Evolutionary conservation across 2,113 vertebrate species (phyloP).

Genomic region (Hydrolagus affinis): DNA sequence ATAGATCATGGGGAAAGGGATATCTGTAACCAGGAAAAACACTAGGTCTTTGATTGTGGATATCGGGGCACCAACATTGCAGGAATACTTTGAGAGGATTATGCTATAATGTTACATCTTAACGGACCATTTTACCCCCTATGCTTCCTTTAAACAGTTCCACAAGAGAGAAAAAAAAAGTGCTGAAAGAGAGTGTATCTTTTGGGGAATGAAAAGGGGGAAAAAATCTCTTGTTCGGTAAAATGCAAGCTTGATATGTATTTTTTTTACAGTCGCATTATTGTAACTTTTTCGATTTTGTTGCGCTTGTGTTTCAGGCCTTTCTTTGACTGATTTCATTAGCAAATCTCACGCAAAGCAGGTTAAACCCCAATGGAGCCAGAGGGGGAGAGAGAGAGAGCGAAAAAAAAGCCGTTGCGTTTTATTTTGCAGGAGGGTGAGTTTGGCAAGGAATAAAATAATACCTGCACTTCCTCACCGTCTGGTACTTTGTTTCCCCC

Average conservation of each 20-base stretch:
- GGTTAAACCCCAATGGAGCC: background rate
- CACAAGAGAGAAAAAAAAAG: no score
- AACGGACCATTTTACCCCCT: background rate
- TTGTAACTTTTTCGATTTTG: no score
- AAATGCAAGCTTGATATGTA: background rate
- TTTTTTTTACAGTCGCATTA: no score
- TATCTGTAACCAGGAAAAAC: background rate
- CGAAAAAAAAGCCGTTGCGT: background rate
- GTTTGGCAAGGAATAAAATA: background rate
- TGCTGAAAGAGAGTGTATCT: no score
- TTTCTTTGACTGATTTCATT: background rate
- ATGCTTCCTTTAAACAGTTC: background rate
- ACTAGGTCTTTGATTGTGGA: background rate
- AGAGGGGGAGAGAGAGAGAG: no score
- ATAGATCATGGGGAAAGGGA: background rate
- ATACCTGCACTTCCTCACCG: background rate
- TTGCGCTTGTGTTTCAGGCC: background rate
- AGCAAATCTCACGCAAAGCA: background rate
- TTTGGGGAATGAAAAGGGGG: no score
- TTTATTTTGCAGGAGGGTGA: background rate
- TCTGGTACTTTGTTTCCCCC: background rate
- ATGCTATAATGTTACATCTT: background rate
- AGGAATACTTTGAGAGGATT: background rate
- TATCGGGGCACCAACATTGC: background rate
- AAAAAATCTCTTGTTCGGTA: background rate